Evolutionary conservation across 1,140 invertebrate genomes (phyloP).

Genomic region (Lutraria rhynchaena): DNA sequence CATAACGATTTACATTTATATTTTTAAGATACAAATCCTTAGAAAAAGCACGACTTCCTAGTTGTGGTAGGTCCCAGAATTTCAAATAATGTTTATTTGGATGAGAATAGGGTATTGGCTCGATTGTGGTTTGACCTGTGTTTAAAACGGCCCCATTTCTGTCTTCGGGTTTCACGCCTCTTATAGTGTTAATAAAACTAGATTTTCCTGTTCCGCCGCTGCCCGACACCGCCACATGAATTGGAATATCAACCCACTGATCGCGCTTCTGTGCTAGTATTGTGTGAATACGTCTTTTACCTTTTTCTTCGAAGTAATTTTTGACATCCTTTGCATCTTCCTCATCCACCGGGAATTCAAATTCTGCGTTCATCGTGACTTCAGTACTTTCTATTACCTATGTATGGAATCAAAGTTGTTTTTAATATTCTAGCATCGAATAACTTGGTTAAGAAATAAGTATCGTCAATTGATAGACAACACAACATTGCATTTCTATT

Average conservation of each 20-base stretch:
- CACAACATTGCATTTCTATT: too few species aligned
- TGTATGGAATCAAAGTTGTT: too few species aligned
- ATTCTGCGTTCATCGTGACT: background rate
- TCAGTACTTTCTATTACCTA: too few species aligned
- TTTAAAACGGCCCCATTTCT: slow-evolving; percentile 51
- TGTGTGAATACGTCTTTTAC: background rate
- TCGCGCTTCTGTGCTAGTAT: slow-evolving; percentile 34
- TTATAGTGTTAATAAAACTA: slow-evolving; percentile 62
- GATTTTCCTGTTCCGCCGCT: slow-evolving; percentile 56
- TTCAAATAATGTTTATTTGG: slow-evolving; percentile 56
- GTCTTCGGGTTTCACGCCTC: slow-evolving; percentile 49
- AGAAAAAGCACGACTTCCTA: slow-evolving; percentile 43
- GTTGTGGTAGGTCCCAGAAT: slow-evolving; percentile 63
- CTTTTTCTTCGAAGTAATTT: slow-evolving; percentile 44
- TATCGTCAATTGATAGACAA: too few species aligned
- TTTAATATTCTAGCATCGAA: too few species aligned
- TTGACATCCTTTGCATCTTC: slow-evolving; percentile 44
- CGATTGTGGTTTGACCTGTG: slow-evolving; percentile 50
- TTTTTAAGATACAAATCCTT: slow-evolving; percentile 48
- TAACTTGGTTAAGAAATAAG: too few species aligned
- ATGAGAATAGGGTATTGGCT: slow-evolving; percentile 60
- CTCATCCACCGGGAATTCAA: slow-evolving; percentile 46
- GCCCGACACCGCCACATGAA: slow-evolving; percentile 57
- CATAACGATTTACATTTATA: slow-evolving; percentile 46
- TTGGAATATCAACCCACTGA: slow-evolving; percentile 54